Evolutionary conservation across 2,113 vertebrate species (phyloP), one percentile per base, ranked within the genome.

Genomic region (Clarias magur): DNA sequence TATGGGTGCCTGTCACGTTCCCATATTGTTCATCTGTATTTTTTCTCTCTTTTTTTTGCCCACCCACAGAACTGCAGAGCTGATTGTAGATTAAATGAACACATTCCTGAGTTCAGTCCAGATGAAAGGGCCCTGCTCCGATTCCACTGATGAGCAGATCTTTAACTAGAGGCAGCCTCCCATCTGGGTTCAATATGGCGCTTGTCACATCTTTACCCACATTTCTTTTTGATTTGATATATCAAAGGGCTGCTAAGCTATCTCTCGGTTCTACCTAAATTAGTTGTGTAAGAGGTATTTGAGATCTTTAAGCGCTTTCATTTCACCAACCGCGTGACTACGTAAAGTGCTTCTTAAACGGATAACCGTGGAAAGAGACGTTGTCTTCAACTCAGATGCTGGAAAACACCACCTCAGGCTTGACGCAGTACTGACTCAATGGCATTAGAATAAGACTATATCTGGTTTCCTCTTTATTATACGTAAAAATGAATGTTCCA

Each of bases 141-240:
- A 90, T 87, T 90, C 82, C 62, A 82, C 76, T 90, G 89, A 90
- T 90, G 85, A 87, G 85, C 89, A 85, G 82, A 90, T 88, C 82
- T 87, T 79, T 88, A 86, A 88, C 89, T 90, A 60, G 82, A 84
- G 78, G 89, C 85, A 88, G 87, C 67, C 85, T 53, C 78, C 89
- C 89, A 90, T 90, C 85, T 90, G 89, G 87, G 82, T 88, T 90
- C 87, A 90, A 90, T 88, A 90, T 88, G 89, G 82, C 82, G 76
- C 82, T 82, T 88, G 89, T 90, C 89, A 90, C 89, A 87, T 90
- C 87, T 88, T 70, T 87, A 76, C 76, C 89, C 84, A 87, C 87
- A 82, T 67, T 68, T 85, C 85, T 57, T 78, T 88, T 87, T 84
- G 80, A 87, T 88, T 86, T 63, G 82, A 88, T 42, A 56, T 88